A percentile compares a stretch with the other conserved stretches of the same genome.
Evolutionary conservation across 1,140 invertebrate genomes (phyloP).

Genomic region (Chironomus striatipennis): DNA sequence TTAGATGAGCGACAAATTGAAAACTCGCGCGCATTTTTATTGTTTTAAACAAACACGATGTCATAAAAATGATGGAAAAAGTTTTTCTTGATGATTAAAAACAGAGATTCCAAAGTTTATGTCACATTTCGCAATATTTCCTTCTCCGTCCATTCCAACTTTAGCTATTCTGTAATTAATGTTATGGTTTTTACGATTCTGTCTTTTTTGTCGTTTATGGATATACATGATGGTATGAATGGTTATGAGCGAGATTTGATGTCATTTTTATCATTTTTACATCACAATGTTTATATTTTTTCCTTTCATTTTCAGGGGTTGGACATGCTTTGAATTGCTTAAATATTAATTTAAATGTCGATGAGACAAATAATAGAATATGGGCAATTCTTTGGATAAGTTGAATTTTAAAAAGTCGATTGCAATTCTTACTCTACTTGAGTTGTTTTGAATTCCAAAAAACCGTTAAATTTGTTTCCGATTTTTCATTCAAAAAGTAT

Average conservation of each 20-base stretch:
- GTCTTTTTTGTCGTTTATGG: neutral
- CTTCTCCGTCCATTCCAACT: neutral
- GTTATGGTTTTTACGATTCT: slow-evolving; percentile 21
- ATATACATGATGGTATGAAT: neutral
- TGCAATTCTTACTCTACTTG: too few species aligned
- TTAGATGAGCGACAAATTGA: neutral
- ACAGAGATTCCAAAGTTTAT: neutral
- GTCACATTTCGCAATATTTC: neutral
- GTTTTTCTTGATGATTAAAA: neutral
- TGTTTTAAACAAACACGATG: neutral
- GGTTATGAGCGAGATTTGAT: neutral
- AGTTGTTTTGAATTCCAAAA: too few species aligned
- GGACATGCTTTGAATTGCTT: too few species aligned
- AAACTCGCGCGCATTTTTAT: slow-evolving; percentile 2
- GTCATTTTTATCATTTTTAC: slow-evolving; percentile 17
- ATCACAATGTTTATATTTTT: neutral
- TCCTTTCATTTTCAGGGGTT: neutral
- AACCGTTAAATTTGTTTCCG: too few species aligned
- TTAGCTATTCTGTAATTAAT: slow-evolving; percentile 15
- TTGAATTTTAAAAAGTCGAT: too few species aligned
- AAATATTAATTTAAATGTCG: too few species aligned
- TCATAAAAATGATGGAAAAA: slow-evolving; percentile 6
- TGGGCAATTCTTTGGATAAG: too few species aligned
- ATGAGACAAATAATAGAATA: too few species aligned
- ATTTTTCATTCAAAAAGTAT: too few species aligned